Percentiles rank a stretch among this genome's conserved stretches.
Evolutionary conservation across 2,113 vertebrate species (phyloP).

Genomic region (Ceratotherium simum): DNA sequence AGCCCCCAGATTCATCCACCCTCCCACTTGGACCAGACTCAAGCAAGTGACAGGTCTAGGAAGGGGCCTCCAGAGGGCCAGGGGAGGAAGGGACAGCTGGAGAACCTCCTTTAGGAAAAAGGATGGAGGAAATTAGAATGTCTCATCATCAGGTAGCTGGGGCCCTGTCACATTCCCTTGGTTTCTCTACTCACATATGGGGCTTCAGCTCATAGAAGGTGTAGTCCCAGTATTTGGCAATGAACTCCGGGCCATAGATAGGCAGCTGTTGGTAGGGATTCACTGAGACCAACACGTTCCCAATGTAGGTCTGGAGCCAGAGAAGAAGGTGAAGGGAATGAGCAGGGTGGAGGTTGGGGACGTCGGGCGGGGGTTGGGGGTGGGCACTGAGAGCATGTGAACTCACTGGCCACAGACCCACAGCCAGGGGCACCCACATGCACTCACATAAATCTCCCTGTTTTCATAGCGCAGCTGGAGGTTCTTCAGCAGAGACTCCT

Average conservation of each 20-base stretch:
- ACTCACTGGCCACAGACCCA: background rate
- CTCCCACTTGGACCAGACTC: background rate
- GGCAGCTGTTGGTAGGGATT: slow-evolving; percentile 88
- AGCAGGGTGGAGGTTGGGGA: background rate
- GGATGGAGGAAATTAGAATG: background rate
- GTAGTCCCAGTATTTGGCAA: slow-evolving; percentile 86
- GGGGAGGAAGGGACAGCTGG: background rate
- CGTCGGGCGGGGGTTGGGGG: accelerated
- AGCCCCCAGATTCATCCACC: background rate
- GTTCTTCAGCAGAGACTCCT: slow-evolving; percentile 87
- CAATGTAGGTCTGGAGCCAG: slow-evolving; percentile 88
- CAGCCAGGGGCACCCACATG: accelerated
- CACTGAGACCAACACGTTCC: slow-evolving; percentile 89
- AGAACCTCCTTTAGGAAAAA: slow-evolving; percentile 13
- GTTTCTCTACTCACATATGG: slow-evolving; percentile 87
- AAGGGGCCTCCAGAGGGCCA: background rate
- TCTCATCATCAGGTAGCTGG: background rate
- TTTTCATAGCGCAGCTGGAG: slow-evolving; percentile 86
- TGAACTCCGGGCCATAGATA: slow-evolving; percentile 87
- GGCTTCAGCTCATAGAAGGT: slow-evolving; percentile 88
- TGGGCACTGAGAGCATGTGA: accelerated
- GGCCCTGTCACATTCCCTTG: background rate
- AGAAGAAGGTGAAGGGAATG: background rate
- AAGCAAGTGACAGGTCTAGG: background rate
- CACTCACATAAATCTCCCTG: slow-evolving; percentile 88